These are phyloP conservation scores for Philypnodon macrostomus DNA, from an alignment of 2,797 vertebrate genomes.

Conservation along the genomic window DNA sequence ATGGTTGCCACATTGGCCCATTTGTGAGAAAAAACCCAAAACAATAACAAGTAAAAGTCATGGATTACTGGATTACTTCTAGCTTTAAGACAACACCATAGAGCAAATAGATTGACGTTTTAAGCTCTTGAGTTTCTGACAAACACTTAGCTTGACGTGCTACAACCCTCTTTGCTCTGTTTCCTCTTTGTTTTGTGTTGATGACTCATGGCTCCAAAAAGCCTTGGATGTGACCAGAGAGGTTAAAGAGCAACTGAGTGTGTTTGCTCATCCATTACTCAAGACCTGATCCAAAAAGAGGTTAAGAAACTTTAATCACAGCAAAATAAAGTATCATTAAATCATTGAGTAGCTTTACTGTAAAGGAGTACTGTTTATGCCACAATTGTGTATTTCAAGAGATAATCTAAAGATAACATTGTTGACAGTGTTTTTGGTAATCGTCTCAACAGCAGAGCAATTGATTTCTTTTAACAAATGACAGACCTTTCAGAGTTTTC, in stretches of 20 bases:
- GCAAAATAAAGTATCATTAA: too few relatives aligned
- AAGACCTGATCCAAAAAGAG: conserved; percentile 21
- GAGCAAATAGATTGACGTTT: conserved; percentile 7
- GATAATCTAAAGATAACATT: conserved; percentile 25
- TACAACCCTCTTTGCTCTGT: conserved; percentile 17
- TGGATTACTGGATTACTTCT: background rate
- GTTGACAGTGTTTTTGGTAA: conserved; percentile 21
- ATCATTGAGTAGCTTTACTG: too few relatives aligned
- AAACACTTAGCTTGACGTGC: conserved; percentile 11
- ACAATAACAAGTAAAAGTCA: too few relatives aligned
- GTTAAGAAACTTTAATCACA: conserved; percentile 2
- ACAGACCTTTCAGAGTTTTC: conserved; percentile 52
- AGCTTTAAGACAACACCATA: background rate
- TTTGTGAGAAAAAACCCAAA: too few relatives aligned
- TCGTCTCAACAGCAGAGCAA: conserved; percentile 41
- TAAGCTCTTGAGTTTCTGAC: background rate
- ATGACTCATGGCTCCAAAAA: conserved; percentile 20
- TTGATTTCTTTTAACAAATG: conserved; percentile 69
- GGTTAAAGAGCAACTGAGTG: conserved; percentile 35
- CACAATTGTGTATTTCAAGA: background rate
- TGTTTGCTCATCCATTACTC: conserved; percentile 37
- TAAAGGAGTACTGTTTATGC: too few relatives aligned
- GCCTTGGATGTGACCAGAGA: conserved; percentile 18
- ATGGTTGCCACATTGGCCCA: too few relatives aligned
- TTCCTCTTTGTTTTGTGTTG: conserved; percentile 22